Evolutionary conservation across 1,140 invertebrate genomes (phyloP), one percentile per base, ranked within the genome.

Genomic region (Brachionus sp.): DNA sequence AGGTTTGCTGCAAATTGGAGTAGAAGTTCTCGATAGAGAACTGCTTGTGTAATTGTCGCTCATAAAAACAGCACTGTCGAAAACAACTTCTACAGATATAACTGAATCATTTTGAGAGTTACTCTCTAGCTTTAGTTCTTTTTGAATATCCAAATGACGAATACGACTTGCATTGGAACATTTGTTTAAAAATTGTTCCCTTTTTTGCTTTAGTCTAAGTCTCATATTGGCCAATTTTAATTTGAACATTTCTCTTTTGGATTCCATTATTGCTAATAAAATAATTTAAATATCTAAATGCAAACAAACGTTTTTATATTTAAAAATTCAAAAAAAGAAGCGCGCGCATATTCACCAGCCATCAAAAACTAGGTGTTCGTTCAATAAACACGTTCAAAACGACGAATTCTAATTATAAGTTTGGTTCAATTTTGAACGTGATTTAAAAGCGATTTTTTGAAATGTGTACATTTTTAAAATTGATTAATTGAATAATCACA

Each of bases 221-320:
- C 66, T 70, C 66, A 70, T 70, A 42, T 70, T 70, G 66, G 66
- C 66, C 35, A 70, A 70, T 44, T 70, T 70, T n/a, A 70, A 9
- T 42, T 70, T 70, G 3, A 70, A 16, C 35, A 44, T 10, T 16
- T 70, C 66, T 42, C 37, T 12, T 70, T 39, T 70, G 0, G 66
- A 70, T 70, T 70, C 66, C 66, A 70, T 70, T 70, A 33, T 66
- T 66, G 1, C 23, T 5, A 3, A 1, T 64, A 3, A 62, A 66
- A 10, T 16, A 35, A 35, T 12, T n/a, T 66, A 66, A 33, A 33
- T 35, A 66, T 5, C 29, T 12, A 57, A 57, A 57, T 0, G 7
- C 0, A 19, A 57, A 7, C 16, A 6, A n/a, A 57, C 3, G 50
- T 23, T 57, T 57, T 57, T 57, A 57, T 57, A 57, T 23, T 57